Evolutionary conservation across 2,113 vertebrate species (phyloP), one percentile per base, ranked within the genome.

Genomic region (Symphodus melops): DNA sequence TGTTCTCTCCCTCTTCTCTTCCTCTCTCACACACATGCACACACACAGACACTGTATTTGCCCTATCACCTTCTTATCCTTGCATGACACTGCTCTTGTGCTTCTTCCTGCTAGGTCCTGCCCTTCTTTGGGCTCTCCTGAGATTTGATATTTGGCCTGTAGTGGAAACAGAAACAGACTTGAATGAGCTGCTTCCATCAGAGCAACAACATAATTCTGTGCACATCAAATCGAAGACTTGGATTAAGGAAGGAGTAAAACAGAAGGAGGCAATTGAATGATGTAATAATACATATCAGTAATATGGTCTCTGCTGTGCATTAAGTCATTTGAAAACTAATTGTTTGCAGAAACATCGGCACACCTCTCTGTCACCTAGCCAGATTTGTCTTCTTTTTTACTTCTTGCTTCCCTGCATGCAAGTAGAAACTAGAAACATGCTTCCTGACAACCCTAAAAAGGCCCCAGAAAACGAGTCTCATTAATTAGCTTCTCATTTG

Each of bases 401-500:
- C 62, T 59, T 73, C 82, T 65, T 54, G 42, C 56, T 65, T 82
- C 54, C 41, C 55, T 23, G n/a, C 36, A 23, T 37, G 23, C 79
- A 64, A 66, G 68, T 85, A 63, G 57, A 80, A 85, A 84, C 55
- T 69, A 66, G 80, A 86, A 65, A 63, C 72, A 21, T 69, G 70
- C 37, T 75, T 90, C 48, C 60, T 74, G 74, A 59, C 77, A 82
- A 89, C 91, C 28, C 68, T 55, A 87, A 81, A 86, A 87, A 91
- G 82, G 55, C 68, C 83, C 67, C 70, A 83, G 82, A 89, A 90
- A 92, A 87, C 28, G 54, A 86, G 86, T 89, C 79, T 79, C 79
- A 91, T 92, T 94, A 94, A 94, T 94, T 95, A 94, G 87, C 90
- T 89, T 92, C 88, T 93, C 88, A 93, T 93, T 94, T 94, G 93